Percentiles rank a stretch among this genome's conserved stretches.
Evolutionary conservation across 2,113 vertebrate species (phyloP).

Genomic region (Corynorhinus townsendii): DNA sequence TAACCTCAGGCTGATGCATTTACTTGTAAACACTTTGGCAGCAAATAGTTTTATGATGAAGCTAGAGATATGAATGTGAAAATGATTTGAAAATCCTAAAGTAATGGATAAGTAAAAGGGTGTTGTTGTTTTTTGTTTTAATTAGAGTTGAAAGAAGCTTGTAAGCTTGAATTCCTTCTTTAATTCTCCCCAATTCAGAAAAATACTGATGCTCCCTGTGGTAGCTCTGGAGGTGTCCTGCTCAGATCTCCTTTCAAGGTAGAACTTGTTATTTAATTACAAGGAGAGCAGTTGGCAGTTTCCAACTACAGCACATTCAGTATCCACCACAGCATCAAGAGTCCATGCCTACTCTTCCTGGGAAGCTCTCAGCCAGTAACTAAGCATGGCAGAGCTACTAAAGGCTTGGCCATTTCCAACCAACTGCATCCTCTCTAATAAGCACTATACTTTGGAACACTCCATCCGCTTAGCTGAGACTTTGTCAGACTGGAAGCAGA

Average conservation of each 20-base stretch:
- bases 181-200: neutral
- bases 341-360: neutral
- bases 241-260: neutral
- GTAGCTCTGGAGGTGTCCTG: neutral
- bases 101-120: neutral
- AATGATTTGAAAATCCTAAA: neutral
- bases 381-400: neutral
- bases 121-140: neutral
- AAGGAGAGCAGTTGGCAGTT: neutral
- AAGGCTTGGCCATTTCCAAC: neutral
- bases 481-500: neutral
- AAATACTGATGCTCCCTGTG: neutral
- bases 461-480: neutral
- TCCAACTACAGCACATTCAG: neutral
- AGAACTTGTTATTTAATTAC: neutral
- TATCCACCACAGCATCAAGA: neutral
- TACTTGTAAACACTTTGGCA: neutral
- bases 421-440: neutral
- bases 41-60: constrained; percentile 1
- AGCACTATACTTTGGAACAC: neutral
- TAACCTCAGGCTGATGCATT: neutral
- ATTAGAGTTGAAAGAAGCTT: neutral
- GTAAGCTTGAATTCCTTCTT: neutral
- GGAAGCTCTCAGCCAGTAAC: neutral
- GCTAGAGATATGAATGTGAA: neutral